Evolutionary conservation across 2,113 vertebrate genomes (phyloP).

Genomic region (Corvus cornix): DNA sequence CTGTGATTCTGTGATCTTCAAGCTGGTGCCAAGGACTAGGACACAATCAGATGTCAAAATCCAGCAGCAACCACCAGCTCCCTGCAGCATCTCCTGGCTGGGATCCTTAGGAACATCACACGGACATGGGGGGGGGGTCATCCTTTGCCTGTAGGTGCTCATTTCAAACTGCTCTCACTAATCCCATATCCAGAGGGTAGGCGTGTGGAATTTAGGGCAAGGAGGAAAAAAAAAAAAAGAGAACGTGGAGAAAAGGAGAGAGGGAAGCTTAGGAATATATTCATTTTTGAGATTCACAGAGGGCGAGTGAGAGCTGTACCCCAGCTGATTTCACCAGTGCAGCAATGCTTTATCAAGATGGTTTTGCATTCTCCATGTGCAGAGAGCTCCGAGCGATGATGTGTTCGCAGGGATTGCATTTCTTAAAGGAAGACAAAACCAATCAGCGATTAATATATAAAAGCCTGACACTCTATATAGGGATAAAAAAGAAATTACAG

Average conservation of each 20-base stretch:
- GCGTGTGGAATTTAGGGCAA: neutral
- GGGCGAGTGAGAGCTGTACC: neutral
- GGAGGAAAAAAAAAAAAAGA: neutral
- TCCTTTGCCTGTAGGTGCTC: neutral
- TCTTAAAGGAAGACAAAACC: conserved; percentile 22
- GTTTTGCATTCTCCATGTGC: neutral
- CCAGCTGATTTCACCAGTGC: neutral
- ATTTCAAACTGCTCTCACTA: neutral
- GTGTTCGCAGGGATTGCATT: neutral
- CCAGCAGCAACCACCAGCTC: neutral
- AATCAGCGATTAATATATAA: neutral
- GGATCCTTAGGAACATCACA: neutral
- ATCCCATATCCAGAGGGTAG: neutral
- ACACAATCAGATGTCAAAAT: neutral
- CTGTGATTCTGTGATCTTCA: neutral
- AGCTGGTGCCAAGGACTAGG: neutral
- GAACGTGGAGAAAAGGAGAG: rapidly evolving
- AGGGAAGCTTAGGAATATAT: neutral
- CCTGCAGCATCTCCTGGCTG: neutral
- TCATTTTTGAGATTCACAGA: neutral
- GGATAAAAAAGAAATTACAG: neutral
- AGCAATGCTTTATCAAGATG: rapidly evolving
- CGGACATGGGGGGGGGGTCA: neutral
- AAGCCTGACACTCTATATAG: neutral
- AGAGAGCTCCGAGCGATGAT: neutral